A percentile compares a stretch with the other conserved stretches of the same genome.
Evolutionary conservation across 2,797 vertebrate species (phyloP).

Genomic region (Spatula clypeata): DNA sequence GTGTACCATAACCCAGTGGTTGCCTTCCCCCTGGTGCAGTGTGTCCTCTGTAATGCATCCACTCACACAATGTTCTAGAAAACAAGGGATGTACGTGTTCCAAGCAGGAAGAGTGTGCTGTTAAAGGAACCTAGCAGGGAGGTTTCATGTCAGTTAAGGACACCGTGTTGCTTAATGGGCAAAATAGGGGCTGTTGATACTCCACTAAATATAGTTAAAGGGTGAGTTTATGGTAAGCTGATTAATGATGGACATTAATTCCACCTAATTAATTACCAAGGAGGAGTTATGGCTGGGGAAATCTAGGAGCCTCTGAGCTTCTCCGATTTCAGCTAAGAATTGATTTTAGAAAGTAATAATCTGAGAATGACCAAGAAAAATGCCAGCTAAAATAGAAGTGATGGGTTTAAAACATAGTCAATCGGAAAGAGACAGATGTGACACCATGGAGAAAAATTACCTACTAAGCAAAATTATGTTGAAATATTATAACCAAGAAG

Average conservation of each 20-base stretch:
- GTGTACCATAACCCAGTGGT: neutral
- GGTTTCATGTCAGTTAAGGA: neutral
- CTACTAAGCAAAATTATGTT: neutral
- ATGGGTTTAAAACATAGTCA: neutral
- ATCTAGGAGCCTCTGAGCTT: neutral
- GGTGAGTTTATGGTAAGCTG: accelerated
- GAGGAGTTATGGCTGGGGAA: neutral
- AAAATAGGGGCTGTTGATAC: neutral
- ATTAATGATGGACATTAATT: slow-evolving; percentile 4
- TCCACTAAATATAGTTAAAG: neutral
- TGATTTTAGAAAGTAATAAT: neutral
- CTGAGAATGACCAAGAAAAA: neutral
- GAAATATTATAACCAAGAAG: neutral
- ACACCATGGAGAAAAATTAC: neutral
- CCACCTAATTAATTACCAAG: slow-evolving; percentile 35
- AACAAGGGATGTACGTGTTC: neutral
- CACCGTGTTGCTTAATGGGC: neutral
- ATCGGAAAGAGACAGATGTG: neutral
- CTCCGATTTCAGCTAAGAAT: neutral
- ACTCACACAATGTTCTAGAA: accelerated
- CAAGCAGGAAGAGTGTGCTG: neutral
- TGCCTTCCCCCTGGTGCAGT: neutral
- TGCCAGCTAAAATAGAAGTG: neutral
- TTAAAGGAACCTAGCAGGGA: neutral
- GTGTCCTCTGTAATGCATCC: neutral